phyloP scores from a whole-genome alignment of 1,140 invertebrate genomes.

The Drosophila subpulchrella region DNA sequence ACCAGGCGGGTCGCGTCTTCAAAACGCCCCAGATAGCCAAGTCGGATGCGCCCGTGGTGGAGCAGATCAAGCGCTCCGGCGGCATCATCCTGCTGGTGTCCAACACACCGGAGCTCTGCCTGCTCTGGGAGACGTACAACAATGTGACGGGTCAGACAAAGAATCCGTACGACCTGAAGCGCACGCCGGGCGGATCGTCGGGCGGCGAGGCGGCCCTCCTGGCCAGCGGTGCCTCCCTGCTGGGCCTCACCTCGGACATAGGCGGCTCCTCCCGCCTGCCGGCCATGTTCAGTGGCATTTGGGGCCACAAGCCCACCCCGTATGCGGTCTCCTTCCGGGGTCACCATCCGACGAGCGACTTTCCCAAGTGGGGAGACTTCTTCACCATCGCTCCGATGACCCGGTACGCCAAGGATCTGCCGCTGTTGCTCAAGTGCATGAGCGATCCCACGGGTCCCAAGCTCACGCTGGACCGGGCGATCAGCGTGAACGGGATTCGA shows the following conservation, averaged over 20 bases:
- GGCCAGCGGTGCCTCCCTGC: slow-evolving; percentile 90
- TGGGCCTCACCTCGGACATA: slow-evolving; percentile 94
- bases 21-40: slow-evolving; percentile 86
- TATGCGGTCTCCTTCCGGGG: slow-evolving; percentile 87
- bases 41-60: slow-evolving; percentile 90
- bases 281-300: slow-evolving; percentile 94
- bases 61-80: slow-evolving; percentile 89
- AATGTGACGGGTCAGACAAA: slow-evolving; percentile 93
- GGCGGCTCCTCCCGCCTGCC: slow-evolving; percentile 94
- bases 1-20: slow-evolving; percentile 86
- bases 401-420: slow-evolving; percentile 92
- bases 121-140: slow-evolving; percentile 96
- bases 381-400: slow-evolving; percentile 92
- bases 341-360: slow-evolving; percentile 86
- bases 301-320: slow-evolving; percentile 92
- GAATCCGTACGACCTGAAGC: slow-evolving; percentile 94
- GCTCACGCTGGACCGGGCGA: slow-evolving; percentile 88
- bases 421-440: slow-evolving; percentile 89
- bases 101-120: slow-evolving; percentile 96
- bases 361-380: slow-evolving; percentile 86
- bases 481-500: slow-evolving; percentile 88
- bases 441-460: slow-evolving; percentile 86
- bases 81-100: slow-evolving; percentile 94
- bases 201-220: slow-evolving; percentile 91
- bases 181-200: slow-evolving; percentile 91